Conservation (phyloP, 2,113 vertebrate species). For the Poecile atricapillus region DNA sequence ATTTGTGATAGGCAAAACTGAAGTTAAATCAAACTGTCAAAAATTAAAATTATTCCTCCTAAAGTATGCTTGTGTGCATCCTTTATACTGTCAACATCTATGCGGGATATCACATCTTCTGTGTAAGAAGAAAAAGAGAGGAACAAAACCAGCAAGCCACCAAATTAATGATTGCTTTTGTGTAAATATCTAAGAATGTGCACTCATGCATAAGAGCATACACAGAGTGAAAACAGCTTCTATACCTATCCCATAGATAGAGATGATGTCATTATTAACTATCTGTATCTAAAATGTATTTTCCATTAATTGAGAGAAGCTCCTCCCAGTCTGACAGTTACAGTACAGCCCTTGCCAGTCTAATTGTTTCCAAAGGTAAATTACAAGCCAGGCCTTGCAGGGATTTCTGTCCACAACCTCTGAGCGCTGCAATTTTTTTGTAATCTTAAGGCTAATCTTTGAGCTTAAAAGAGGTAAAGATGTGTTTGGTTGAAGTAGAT, state of each 20-base stretch:
- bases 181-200: neutral
- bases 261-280: neutral
- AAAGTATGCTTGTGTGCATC: neutral
- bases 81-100: neutral
- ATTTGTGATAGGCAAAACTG: neutral
- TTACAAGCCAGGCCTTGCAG: neutral
- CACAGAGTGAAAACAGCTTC: neutral
- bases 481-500: neutral
- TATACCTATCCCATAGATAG: neutral
- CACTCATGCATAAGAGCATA: neutral
- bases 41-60: neutral
- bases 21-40: slow-evolving; percentile 15
- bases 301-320: neutral
- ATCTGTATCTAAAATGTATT: neutral
- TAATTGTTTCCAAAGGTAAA: neutral
- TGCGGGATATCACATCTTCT: neutral
- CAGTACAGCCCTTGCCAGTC: neutral
- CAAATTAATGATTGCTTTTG: neutral
- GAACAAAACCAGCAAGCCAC: neutral
- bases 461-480: neutral
- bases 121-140: neutral
- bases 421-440: neutral
- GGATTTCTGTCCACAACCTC: neutral
- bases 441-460: neutral
- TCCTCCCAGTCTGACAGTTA: neutral